A percentile compares a stretch with the other conserved stretches of the same genome.
Conservation (phyloP, 2,888 invertebrate species). For the Deilephila elpenor region DNA sequence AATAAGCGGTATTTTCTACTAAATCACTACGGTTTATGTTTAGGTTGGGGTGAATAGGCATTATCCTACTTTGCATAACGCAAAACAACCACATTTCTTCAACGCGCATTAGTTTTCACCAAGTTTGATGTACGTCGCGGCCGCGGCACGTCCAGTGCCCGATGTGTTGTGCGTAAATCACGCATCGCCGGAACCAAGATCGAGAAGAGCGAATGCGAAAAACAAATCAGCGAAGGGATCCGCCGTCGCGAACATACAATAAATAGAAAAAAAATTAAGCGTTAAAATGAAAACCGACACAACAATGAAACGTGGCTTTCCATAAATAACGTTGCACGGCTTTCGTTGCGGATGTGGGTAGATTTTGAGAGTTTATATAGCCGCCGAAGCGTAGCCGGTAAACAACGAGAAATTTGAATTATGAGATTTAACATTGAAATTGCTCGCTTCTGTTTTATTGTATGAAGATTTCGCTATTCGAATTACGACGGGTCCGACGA, state of each 20-base stretch:
- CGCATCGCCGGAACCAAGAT: slow-evolving; percentile 63
- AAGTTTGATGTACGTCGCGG: slow-evolving; percentile 55
- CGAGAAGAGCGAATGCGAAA: slow-evolving; percentile 65
- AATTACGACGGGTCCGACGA: slow-evolving; percentile 58
- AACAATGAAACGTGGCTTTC: slow-evolving; percentile 80
- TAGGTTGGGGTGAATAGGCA: slow-evolving; percentile 59
- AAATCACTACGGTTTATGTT: slow-evolving; percentile 68
- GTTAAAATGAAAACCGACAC: slow-evolving; percentile 78
- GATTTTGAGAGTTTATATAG: slow-evolving; percentile 79
- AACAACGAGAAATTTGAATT: slow-evolving; percentile 78
- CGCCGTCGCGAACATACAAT: slow-evolving; percentile 70
- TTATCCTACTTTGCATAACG: slow-evolving; percentile 62
- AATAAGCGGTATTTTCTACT: slow-evolving; percentile 73
- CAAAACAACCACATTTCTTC: slow-evolving; percentile 66
- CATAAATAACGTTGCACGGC: slow-evolving; percentile 81
- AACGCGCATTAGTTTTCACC: slow-evolving; percentile 60
- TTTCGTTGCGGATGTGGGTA: slow-evolving; percentile 81
- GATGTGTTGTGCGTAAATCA: slow-evolving; percentile 60
- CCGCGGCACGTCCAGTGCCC: slow-evolving; percentile 50
- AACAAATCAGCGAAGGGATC: slow-evolving; percentile 65
- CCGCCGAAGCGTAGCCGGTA: slow-evolving; percentile 69
- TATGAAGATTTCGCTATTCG: slow-evolving; percentile 66
- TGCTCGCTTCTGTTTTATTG: slow-evolving; percentile 70
- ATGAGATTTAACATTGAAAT: slow-evolving; percentile 78
- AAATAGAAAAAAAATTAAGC: slow-evolving; percentile 74